These are phyloP conservation scores for Apoda limacodes DNA, from an alignment of 2,888 invertebrate genomes.

Conservation along the genomic window DNA sequence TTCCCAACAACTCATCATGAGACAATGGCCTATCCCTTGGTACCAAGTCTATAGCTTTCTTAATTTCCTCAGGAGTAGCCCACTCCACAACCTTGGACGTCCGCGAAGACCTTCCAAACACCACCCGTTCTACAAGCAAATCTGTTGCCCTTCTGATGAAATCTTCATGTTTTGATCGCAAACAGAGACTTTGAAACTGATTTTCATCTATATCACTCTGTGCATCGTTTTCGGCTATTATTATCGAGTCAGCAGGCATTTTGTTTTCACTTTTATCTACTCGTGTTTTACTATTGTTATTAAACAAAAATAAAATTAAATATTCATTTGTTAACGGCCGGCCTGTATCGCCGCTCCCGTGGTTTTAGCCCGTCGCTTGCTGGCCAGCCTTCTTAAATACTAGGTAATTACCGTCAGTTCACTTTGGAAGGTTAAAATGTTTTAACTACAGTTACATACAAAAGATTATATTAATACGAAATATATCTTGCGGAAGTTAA, in stretches of 20 bases:
- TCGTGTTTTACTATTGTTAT: slow-evolving; percentile 29
- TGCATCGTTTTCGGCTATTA: slow-evolving; percentile 41
- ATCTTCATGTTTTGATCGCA: slow-evolving; percentile 74
- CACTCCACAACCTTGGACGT: slow-evolving; percentile 84
- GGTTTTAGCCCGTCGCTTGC: slow-evolving; percentile 44
- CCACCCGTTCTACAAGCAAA: slow-evolving; percentile 78
- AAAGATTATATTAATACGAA: too few species aligned
- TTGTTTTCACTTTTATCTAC: slow-evolving; percentile 28
- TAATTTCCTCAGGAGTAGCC: slow-evolving; percentile 79
- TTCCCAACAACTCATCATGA: slow-evolving; percentile 75
- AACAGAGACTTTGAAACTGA: slow-evolving; percentile 72
- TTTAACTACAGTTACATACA: slow-evolving; percentile 9
- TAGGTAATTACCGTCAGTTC: slow-evolving; percentile 43
- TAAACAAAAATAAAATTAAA: slow-evolving; percentile 15
- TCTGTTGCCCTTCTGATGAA: slow-evolving; percentile 80
- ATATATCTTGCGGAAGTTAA: too few species aligned
- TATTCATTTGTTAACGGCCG: slow-evolving; percentile 1
- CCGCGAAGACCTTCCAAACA: slow-evolving; percentile 80
- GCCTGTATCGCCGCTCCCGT: slow-evolving; percentile 31
- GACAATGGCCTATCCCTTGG: slow-evolving; percentile 69
- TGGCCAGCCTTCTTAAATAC: slow-evolving; percentile 61
- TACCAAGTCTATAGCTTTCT: slow-evolving; percentile 74
- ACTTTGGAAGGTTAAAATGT: slow-evolving; percentile 50
- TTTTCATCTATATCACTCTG: slow-evolving; percentile 33
- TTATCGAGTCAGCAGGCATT: slow-evolving; percentile 62